Evolutionary conservation across 37 sponge, comb jelly and placozoan species (phyloP), one percentile per base, ranked within the genome.

Genomic region (Agelas oroides): DNA sequence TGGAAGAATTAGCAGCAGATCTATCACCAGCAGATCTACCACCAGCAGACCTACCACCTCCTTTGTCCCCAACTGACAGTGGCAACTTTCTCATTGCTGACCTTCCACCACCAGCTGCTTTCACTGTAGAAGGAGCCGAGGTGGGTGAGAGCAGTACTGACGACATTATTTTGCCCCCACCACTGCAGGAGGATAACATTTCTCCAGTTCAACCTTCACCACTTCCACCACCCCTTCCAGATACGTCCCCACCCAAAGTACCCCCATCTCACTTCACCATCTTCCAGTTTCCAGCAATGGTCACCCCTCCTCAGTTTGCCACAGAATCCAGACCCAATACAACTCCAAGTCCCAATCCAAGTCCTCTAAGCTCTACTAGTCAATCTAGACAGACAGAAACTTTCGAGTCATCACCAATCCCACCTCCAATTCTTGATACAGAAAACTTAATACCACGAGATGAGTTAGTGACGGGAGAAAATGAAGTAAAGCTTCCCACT

Each of bases 11-110:
- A n/a, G n/a, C n/a, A n/a, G n/a, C n/a, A 8, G 8, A 46, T 3
- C 8, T 46, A 46, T 46, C 8, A 63, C 2, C 30, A 63, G 65
- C 3, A 8, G 27, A 63, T 31, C 8, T 0, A n/a, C n/a, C n/a
- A n/a, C n/a, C n/a, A n/a, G n/a, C n/a, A n/a, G n/a, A n/a, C 2
- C 70, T 85, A 8, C 85, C 85, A 30, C 85, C 85, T 46, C 85
- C 85, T 15, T 16, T 85, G 27, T 57, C 59, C 14, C 57, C 27
- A 6, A 41, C 16, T 3, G 60, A 54, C 36, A 65, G 66, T 2
- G 57, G 58, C 2, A 63, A 66, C 55, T 73, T 46, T 23, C 19
- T 30, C 3, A 63, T 85, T 54, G 40, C 68, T 20, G 85, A 75
- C 56, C 58, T 85, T 1, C 58, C 67, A 2, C 85, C 85, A 56